These are phyloP conservation scores for Pristiophorus japonicus DNA, from an alignment of 2,113 vertebrate genomes.

Conservation along the genomic window DNA sequence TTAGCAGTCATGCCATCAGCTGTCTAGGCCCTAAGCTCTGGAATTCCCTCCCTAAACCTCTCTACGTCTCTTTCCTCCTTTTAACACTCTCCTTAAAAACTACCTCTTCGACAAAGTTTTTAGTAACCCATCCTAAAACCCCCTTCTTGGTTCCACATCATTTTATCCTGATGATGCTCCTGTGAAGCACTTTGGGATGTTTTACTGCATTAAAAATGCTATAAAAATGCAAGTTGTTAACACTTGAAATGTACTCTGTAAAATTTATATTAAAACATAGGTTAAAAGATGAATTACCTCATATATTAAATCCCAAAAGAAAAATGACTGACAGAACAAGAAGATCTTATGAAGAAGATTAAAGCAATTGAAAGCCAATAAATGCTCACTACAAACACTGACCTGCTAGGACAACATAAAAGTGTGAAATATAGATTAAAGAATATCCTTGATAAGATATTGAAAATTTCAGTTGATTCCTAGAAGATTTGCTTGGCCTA, in stretches of 20 bases:
- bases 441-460: background rate
- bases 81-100: background rate
- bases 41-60: background rate
- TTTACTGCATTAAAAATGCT: background rate
- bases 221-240: background rate
- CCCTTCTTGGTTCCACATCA: background rate
- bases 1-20: background rate
- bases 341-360: background rate
- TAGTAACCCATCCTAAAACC: background rate
- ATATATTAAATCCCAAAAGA: background rate
- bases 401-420: background rate
- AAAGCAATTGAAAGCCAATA: background rate
- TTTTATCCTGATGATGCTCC: background rate
- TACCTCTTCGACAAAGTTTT: background rate
- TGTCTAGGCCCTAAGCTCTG: background rate
- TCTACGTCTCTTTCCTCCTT: background rate
- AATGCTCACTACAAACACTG: background rate
- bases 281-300: background rate
- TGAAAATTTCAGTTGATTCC: background rate
- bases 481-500: background rate
- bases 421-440: background rate
- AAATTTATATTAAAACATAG: background rate
- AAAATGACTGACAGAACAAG: background rate
- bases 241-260: background rate
- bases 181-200: background rate